phyloP scores from a whole-genome alignment of 53 echinoderm and acorn worm species.

The Temnopleurus reevesii region DNA sequence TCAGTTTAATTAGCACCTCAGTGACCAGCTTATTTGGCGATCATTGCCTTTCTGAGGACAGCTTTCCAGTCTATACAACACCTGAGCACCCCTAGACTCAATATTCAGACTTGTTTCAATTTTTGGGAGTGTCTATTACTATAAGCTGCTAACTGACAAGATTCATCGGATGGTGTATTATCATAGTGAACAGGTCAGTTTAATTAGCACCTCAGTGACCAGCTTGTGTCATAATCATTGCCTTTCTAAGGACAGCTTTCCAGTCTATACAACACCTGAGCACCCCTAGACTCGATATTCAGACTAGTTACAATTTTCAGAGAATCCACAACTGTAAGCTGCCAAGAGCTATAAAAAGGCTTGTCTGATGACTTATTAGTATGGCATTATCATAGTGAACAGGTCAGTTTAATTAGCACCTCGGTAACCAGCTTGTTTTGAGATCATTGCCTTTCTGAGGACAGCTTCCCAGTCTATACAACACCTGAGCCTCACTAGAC shows the following conservation, averaged over 20 bases:
- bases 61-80: neutral
- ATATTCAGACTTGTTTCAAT: neutral
- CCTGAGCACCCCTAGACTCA: neutral
- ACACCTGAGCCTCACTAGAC: conserved; percentile 11
- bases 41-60: conserved; percentile 19
- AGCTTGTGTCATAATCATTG: conserved; percentile 9
- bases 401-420: conserved; percentile 37
- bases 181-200: conserved; percentile 8
- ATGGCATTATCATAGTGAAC: no score
- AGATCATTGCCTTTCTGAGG: conserved; percentile 24
- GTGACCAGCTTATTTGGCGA: conserved; percentile 6
- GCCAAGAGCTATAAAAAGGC: no score
- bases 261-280: conserved; percentile 3
- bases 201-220: conserved; percentile 16
- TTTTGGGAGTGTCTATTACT: no score
- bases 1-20: conserved; percentile 11
- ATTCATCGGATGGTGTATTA: no score
- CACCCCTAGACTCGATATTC: neutral
- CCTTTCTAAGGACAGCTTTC: neutral
- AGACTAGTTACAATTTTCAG: neutral
- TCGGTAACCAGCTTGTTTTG: neutral
- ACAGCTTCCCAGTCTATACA: neutral
- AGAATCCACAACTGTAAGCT: no score
- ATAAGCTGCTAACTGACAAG: no score
- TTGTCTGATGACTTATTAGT: no score